Base-by-base conservation (phyloP, 2,797 vertebrate species). In the Myiothlypis coronata region DNA sequence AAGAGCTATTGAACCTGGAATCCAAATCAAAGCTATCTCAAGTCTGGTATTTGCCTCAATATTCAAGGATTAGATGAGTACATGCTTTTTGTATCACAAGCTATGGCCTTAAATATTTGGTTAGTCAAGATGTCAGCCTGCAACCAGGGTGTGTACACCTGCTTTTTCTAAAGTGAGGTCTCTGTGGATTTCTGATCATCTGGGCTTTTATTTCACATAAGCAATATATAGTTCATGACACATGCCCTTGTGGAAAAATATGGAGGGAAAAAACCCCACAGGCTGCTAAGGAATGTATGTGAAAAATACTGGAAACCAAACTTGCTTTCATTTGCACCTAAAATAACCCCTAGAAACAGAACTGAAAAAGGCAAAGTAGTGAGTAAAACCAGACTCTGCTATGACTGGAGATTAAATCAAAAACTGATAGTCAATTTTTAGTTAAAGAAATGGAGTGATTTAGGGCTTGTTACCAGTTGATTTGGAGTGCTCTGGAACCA, bases 221-320 rank as follows among this genome's bases (percentile, higher is more conserved):
- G 32, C 30, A 46, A 7, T 26, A 17, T 18, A 17, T 8, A 70
- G 39, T 43, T 94, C 14, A 14, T 30, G n/a, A 28, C 39, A n/a
- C 14, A 24, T 23, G 19, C 8, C 32, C 65, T 80, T 0, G 0
- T 37, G 22, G 75, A 60, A 84, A 72, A 59, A 43, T 2, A 1
- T 3, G 32, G 1, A 6, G 7, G 13, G 0, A 0, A 2, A 12
- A 35, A 14, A 0, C 1, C 13, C 49, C 46, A 60, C 30, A 37
- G 39, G 4, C 37, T 82, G 67, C 28, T 37, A 34, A 91, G 34
- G 46, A 76, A 44, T 61, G 30, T 22, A 27, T 13, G 2, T 63
- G 34, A 69, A 30, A 90, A 76, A 49, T 61, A 35, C 7, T 52
- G 60, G 47, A 67, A 89, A 43, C 6, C 23, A 72, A 91, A 47